A percentile compares a stretch with the other conserved stretches of the same genome.
Conservation (phyloP, 2,888 invertebrate species). For the Agapostemon virescens region DNA sequence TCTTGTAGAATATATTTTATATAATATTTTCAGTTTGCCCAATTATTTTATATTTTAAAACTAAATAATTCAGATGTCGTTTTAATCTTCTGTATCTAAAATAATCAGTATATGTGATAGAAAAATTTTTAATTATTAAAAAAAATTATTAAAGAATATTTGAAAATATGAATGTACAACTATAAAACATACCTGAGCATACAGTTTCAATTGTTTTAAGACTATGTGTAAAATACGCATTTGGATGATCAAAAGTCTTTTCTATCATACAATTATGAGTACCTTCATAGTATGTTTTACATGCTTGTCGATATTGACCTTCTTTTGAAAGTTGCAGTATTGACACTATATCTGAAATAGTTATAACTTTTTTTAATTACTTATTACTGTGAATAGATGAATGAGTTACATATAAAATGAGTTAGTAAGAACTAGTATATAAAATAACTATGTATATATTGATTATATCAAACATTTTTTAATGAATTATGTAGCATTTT, state of each 20-base stretch:
- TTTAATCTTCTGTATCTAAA: slow-evolving; percentile 25
- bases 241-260: slow-evolving; percentile 91
- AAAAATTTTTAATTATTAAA: background rate
- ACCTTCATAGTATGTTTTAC: slow-evolving; percentile 91
- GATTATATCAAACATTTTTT: too few relatives aligned
- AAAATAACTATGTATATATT: too few relatives aligned
- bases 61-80: background rate
- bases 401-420: too few relatives aligned
- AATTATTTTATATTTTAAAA: background rate
- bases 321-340: slow-evolving; percentile 87
- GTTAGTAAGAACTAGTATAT: too few relatives aligned
- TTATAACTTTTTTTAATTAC: background rate
- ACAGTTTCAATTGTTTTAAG: slow-evolving; percentile 33
- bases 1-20: slow-evolving; percentile 3
- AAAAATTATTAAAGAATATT: background rate
- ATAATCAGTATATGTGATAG: background rate
- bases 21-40: background rate
- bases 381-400: background rate
- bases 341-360: slow-evolving; percentile 84
- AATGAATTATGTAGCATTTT: too few relatives aligned
- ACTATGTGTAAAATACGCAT: slow-evolving; percentile 90
- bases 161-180: background rate
- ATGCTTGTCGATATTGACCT: slow-evolving; percentile 93
- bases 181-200: slow-evolving; percentile 13
- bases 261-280: slow-evolving; percentile 85